phyloP scores from a whole-genome alignment of 2,888 invertebrate genomes.

The Drosophila yooni region DNA sequence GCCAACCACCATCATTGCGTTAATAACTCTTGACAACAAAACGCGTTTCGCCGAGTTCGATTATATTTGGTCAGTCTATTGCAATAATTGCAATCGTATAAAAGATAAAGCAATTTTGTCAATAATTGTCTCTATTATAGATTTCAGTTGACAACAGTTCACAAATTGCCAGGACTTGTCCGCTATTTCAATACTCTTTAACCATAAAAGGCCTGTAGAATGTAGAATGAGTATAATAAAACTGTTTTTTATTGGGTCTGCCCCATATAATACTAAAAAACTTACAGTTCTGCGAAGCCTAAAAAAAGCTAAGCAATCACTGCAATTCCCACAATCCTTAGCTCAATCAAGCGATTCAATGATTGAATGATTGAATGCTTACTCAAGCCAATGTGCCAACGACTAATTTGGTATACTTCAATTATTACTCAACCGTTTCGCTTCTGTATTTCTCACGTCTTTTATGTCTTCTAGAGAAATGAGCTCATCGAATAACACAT shows the following conservation, averaged over 20 bases:
- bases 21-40: not conserved
- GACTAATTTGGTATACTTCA: conserved; percentile 14
- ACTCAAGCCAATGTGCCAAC: not conserved
- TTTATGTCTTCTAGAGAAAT: conserved; percentile 21
- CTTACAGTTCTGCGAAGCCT: not conserved
- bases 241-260: not conserved
- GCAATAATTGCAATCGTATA: not conserved
- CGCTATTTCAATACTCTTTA: not conserved
- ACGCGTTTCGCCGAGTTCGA: not conserved
- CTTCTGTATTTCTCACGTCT: conserved; percentile 1
- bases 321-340: not conserved
- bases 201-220: not conserved
- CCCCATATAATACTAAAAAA: not conserved
- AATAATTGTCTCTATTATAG: not conserved
- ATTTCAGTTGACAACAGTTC: not conserved
- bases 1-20: not conserved
- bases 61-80: not conserved
- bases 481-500: conserved; percentile 27
- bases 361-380: conserved; percentile 11
- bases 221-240: not conserved
- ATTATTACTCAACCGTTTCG: conserved; percentile 13
- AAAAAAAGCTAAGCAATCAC: not conserved
- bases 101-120: not conserved
- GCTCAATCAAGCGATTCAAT: not conserved
- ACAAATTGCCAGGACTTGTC: not conserved